Percentiles rank a stretch among this genome's conserved stretches.
These are phyloP conservation scores for Apocheima hispidaria DNA, from an alignment of 2,888 invertebrate species.

Conservation along the genomic window DNA sequence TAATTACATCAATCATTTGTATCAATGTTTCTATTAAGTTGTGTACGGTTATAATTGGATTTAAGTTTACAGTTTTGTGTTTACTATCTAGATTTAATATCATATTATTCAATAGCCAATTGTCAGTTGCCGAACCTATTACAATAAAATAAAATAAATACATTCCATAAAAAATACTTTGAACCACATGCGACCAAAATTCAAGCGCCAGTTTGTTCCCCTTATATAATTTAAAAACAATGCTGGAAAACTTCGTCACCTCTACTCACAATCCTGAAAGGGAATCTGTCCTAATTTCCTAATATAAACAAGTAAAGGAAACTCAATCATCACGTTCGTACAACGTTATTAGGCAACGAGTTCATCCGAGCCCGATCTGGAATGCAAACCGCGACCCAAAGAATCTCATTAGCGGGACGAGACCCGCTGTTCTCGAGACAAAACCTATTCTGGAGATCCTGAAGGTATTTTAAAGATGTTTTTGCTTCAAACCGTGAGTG, in stretches of 20 bases:
- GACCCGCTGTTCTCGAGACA: constrained; percentile 51
- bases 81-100: no score
- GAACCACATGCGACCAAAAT: no score
- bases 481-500: neutral
- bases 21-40: no score
- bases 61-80: no score
- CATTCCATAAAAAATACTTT: no score
- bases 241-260: neutral
- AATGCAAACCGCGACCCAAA: constrained; percentile 85
- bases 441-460: constrained; percentile 14
- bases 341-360: constrained; percentile 64
- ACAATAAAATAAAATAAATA: no score
- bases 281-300: constrained; percentile 11
- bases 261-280: constrained; percentile 8
- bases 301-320: constrained; percentile 17
- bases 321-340: constrained; percentile 40
- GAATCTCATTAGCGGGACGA: constrained; percentile 83
- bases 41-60: no score
- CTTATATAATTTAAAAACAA: neutral
- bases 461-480: neutral
- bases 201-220: no score
- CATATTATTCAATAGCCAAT: no score
- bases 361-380: constrained; percentile 72
- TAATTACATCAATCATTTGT: no score
- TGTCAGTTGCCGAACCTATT: no score